Percentiles rank a stretch among this genome's conserved stretches.
Evolutionary conservation across 2,113 vertebrate genomes (phyloP).

Genomic region (Amphiprion ocellaris): DNA sequence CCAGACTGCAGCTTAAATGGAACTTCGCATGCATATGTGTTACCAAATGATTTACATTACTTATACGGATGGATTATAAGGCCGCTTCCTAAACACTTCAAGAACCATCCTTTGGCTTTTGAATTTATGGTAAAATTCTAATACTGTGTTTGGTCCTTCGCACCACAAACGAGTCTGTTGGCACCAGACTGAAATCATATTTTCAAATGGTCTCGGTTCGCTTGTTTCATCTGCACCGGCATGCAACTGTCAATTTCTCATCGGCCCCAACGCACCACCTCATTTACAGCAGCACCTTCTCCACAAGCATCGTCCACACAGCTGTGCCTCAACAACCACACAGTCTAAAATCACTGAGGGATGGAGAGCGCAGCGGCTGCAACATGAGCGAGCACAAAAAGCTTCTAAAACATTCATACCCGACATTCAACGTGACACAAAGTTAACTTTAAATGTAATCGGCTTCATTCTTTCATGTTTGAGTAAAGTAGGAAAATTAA

Average conservation of each 20-base stretch:
- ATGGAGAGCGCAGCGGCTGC: background rate
- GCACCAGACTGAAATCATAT: background rate
- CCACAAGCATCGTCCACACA: conserved; percentile 18
- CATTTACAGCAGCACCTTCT: conserved; percentile 38
- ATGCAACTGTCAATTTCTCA: conserved; percentile 10
- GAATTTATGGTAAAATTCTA: background rate
- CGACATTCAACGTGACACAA: background rate
- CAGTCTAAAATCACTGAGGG: background rate
- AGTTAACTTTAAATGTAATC: background rate
- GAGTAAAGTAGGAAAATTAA: background rate
- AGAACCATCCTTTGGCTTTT: background rate
- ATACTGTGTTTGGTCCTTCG: background rate
- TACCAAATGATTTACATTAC: background rate
- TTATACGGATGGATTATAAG: background rate
- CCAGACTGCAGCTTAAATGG: background rate
- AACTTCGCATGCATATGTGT: background rate
- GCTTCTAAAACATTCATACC: background rate
- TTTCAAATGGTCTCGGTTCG: background rate
- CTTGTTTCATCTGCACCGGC: background rate
- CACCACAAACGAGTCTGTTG: background rate
- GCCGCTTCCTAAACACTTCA: background rate
- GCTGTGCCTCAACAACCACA: conserved; percentile 6
- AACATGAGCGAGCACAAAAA: background rate
- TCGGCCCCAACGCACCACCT: background rate
- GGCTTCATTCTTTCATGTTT: background rate